Conservation (phyloP, 2,888 invertebrate species). For the Rhodophaea formosa region DNA sequence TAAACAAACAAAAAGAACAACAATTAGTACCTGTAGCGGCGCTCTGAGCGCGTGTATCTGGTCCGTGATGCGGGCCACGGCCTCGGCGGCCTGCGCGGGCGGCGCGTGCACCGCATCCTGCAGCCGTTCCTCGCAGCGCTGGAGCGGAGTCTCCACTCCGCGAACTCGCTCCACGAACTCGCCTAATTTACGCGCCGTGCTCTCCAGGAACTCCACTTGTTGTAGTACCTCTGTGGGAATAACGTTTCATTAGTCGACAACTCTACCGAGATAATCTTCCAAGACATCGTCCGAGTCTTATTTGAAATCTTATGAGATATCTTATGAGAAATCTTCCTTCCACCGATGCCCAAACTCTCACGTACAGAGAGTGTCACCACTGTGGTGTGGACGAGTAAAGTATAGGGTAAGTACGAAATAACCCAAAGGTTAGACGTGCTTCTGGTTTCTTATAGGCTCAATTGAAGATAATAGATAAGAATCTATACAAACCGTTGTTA, state of each 20-base stretch:
- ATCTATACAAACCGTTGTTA: too few relatives aligned
- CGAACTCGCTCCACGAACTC: conserved; percentile 93
- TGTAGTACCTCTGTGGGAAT: conserved; percentile 83
- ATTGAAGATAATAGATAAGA: too few relatives aligned
- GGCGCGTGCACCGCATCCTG: conserved; percentile 82
- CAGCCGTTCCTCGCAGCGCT: conserved; percentile 92
- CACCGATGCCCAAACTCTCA: too few relatives aligned
- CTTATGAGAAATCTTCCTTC: too few relatives aligned
- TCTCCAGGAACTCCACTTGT: conserved; percentile 90
- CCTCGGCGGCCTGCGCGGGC: conserved; percentile 90
- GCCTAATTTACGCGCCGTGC: conserved; percentile 88
- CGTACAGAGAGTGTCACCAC: too few relatives aligned
- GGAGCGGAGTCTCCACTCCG: conserved; percentile 91
- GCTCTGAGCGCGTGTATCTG: conserved; percentile 89
- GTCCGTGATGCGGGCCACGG: conserved; percentile 90
- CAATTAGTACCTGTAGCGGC: conserved; percentile 85
- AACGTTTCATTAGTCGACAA: neutral
- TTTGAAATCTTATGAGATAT: too few relatives aligned
- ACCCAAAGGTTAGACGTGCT: too few relatives aligned
- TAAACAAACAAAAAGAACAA: too few relatives aligned
- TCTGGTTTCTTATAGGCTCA: too few relatives aligned
- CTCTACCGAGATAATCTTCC: neutral
- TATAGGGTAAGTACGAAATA: too few relatives aligned
- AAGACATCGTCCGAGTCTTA: too few relatives aligned
- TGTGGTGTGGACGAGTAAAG: too few relatives aligned